Conservation (phyloP, 2,888 invertebrate species). For the Hydropsyche betteni region DNA sequence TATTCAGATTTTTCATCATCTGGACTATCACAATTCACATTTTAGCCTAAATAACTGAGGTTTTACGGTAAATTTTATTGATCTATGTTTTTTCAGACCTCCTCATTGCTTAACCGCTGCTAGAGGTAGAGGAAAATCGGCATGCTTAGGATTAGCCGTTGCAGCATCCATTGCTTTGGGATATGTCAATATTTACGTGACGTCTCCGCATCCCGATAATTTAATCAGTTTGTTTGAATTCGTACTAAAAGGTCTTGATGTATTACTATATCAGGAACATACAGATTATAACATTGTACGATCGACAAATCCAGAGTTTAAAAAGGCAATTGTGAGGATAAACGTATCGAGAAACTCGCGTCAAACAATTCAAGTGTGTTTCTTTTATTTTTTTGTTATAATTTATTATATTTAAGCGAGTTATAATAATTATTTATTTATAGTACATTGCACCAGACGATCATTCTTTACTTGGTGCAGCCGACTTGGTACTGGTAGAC, state of each 20-base stretch:
- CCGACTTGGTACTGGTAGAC: conserved; percentile 95
- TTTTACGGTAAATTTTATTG: background rate
- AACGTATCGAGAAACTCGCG: conserved; percentile 90
- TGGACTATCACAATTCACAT: background rate
- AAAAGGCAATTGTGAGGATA: conserved; percentile 93
- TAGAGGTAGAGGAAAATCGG: conserved; percentile 97
- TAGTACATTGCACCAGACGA: conserved; percentile 96
- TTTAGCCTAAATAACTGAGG: too few relatives aligned
- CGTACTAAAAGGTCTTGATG: conserved; percentile 93
- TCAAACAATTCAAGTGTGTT: conserved; percentile 86
- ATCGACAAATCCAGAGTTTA: conserved; percentile 95
- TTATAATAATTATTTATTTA: conserved; percentile 39
- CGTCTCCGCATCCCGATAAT: conserved; percentile 98
- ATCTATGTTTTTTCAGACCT: conserved; percentile 69
- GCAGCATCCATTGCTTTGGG: conserved; percentile 77
- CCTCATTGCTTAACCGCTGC: conserved; percentile 96
- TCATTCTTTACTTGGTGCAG: conserved; percentile 86
- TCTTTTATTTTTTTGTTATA: conserved; percentile 35
- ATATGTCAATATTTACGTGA: conserved; percentile 95
- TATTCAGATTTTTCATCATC: too few relatives aligned
- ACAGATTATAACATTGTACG: conserved; percentile 93
- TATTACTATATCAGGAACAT: conserved; percentile 93
- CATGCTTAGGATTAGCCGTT: conserved; percentile 92
- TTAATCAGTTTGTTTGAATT: conserved; percentile 97
- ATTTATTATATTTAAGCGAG: background rate